Conservation (phyloP, 2,113 vertebrate genomes). For the Paradisaea rubra region DNA sequence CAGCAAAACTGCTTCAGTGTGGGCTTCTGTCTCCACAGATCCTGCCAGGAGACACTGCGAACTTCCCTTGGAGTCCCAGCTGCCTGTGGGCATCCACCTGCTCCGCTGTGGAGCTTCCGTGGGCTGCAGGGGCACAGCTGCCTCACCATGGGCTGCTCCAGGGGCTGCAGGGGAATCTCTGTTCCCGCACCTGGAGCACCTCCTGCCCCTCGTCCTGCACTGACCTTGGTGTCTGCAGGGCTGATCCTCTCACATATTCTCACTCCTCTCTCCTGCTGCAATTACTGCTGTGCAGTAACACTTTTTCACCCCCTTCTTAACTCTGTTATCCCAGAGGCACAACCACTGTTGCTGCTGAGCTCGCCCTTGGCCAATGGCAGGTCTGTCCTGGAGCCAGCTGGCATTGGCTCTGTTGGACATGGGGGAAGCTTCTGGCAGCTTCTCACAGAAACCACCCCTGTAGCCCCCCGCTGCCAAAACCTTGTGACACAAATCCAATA, state of each 20-base stretch:
- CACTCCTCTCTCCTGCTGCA: neutral
- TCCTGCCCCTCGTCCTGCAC: neutral
- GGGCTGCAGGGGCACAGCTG: neutral
- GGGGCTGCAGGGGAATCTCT: neutral
- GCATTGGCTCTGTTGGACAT: neutral
- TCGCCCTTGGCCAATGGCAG: accelerated
- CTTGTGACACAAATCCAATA: neutral
- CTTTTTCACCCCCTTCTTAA: neutral
- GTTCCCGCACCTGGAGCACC: neutral
- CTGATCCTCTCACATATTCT: neutral
- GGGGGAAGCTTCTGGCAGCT: neutral
- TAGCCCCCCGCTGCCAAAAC: neutral
- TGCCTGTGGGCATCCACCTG: neutral
- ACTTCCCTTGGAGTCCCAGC: neutral
- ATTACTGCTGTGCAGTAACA: neutral
- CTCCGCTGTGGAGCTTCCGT: neutral
- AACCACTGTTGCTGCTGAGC: neutral
- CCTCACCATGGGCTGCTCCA: neutral
- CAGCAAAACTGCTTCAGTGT: neutral
- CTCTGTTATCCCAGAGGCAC: neutral
- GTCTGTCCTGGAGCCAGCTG: neutral
- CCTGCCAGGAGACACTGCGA: neutral
- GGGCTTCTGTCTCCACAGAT: neutral
- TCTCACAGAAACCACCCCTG: neutral
- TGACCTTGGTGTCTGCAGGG: neutral